Evolutionary conservation across 2,113 vertebrate species (phyloP).

Genomic region (Cephalophus harveyi): DNA sequence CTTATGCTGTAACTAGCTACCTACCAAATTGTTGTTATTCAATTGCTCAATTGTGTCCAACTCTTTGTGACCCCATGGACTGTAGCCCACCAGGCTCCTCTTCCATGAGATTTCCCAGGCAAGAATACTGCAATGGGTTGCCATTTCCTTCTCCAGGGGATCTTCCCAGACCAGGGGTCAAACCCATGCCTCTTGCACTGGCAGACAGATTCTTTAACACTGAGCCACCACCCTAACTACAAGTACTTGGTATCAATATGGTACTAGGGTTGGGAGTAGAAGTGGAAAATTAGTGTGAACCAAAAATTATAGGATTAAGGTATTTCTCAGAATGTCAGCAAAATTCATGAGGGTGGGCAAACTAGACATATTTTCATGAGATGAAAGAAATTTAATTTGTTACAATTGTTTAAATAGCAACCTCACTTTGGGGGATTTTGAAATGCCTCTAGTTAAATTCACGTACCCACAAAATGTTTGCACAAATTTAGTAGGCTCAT

Average conservation of each 20-base stretch:
- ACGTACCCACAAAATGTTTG: not conserved
- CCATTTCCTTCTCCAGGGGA: not conserved
- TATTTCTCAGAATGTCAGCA: not conserved
- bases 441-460: not conserved
- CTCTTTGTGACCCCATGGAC: not conserved
- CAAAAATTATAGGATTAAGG: not conserved
- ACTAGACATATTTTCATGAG: not conserved
- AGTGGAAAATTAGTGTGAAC: not conserved
- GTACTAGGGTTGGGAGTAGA: not conserved
- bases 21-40: not conserved
- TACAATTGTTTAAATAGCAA: not conserved
- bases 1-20: not conserved
- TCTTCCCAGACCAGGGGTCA: not conserved
- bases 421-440: not conserved
- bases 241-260: not conserved
- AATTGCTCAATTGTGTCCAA: accelerated
- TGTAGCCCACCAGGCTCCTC: not conserved
- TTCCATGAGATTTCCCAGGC: not conserved
- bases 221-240: not conserved
- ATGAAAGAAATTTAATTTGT: not conserved
- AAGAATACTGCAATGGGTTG: not conserved
- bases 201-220: not conserved
- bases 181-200: not conserved
- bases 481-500: not conserved
- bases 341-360: not conserved